phyloP scores from a whole-genome alignment of 2,113 vertebrate genomes.

The Motacilla alba region DNA sequence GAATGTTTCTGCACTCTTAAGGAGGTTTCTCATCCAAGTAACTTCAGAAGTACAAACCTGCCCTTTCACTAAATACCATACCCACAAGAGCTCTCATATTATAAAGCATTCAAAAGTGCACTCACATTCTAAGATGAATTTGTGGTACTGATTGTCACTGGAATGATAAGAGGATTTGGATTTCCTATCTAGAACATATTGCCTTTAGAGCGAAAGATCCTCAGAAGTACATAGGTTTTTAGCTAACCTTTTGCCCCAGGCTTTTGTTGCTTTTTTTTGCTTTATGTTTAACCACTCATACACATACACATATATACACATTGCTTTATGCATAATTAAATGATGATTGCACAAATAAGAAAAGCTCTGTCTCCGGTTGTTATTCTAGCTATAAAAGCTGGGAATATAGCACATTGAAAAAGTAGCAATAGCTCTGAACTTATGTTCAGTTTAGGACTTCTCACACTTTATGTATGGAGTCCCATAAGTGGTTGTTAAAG shows the following conservation, averaged over 20 bases:
- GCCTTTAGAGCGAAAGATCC: background rate
- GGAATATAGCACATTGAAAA: background rate
- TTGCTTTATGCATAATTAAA: background rate
- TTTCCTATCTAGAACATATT: background rate
- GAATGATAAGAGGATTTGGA: background rate
- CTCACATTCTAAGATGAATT: background rate
- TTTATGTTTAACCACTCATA: background rate
- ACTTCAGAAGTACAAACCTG: background rate
- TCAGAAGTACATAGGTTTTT: background rate
- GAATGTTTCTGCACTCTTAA: background rate
- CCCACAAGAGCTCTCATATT: background rate
- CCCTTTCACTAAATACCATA: background rate
- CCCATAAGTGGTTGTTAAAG: background rate
- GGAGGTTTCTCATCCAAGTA: background rate
- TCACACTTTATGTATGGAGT: background rate
- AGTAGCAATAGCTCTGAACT: background rate
- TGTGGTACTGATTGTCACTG: background rate
- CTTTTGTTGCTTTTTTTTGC: background rate
- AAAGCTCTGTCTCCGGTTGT: background rate
- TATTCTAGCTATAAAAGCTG: background rate
- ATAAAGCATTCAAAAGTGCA: background rate
- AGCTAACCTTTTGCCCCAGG: background rate
- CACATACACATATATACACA: fast-evolving
- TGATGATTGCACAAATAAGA: background rate
- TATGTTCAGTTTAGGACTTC: background rate